Evolutionary conservation across 1,140 invertebrate species (phyloP).

Genomic region (Batillaria attramentaria): DNA sequence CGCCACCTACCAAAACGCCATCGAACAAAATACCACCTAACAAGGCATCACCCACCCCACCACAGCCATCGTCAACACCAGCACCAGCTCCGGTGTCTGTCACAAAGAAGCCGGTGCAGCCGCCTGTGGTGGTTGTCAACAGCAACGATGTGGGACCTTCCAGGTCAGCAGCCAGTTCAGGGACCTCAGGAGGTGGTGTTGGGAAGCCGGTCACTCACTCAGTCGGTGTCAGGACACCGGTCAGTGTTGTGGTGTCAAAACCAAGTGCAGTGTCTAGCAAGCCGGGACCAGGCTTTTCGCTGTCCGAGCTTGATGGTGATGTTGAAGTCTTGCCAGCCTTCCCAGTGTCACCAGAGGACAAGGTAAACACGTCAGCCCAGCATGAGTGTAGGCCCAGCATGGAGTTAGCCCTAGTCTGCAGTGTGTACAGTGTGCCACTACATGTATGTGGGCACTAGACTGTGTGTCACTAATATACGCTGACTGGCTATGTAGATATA

Average conservation of each 20-base stretch:
- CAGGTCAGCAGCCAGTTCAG: no score
- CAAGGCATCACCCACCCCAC: not conserved
- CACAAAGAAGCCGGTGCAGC: not conserved
- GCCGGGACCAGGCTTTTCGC: not conserved
- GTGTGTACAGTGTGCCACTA: no score
- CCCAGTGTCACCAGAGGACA: constrained; percentile 25
- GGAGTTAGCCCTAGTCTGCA: no score
- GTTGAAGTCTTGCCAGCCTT: constrained; percentile 23
- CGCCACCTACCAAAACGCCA: no score
- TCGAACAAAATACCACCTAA: not conserved
- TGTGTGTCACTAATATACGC: no score
- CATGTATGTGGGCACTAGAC: no score
- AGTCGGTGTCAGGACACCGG: not conserved
- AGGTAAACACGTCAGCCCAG: not conserved
- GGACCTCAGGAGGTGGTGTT: not conserved
- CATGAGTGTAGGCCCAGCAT: not conserved
- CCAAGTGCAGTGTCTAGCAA: constrained; percentile 4
- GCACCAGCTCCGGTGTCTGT: no score
- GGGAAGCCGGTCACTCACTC: not conserved
- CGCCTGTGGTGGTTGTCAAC: not conserved
- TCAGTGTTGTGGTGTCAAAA: not conserved
- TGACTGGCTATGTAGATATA: no score
- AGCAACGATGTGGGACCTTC: not conserved
- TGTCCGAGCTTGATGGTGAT: constrained; percentile 12
- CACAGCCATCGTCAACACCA: constrained; percentile 1